phyloP scores from a whole-genome alignment of 2,888 invertebrate species.

The Eudemis profundana region DNA sequence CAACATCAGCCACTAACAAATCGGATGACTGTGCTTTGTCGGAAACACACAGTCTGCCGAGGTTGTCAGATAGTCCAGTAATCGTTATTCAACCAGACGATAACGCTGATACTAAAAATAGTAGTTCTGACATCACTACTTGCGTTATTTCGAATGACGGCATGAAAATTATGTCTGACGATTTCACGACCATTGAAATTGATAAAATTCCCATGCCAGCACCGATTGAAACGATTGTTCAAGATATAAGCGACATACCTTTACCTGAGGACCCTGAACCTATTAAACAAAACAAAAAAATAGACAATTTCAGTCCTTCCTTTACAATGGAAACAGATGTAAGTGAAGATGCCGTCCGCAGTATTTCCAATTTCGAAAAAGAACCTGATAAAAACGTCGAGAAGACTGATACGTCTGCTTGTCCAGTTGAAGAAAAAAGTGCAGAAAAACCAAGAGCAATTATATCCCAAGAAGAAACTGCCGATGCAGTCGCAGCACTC shows the following conservation, averaged over 20 bases:
- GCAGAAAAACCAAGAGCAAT: conserved; percentile 93
- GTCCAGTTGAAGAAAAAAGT: conserved; percentile 83
- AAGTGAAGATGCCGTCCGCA: conserved; percentile 93
- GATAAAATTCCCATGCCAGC: conserved; percentile 78
- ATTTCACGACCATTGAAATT: conserved; percentile 67
- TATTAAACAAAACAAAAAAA: conserved; percentile 57
- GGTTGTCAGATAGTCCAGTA: conserved; percentile 87
- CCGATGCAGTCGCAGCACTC: conserved; percentile 95
- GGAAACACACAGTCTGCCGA: conserved; percentile 87
- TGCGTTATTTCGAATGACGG: conserved; percentile 55
- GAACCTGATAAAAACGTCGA: conserved; percentile 62
- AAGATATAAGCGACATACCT: conserved; percentile 80
- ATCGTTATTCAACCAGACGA: conserved; percentile 57
- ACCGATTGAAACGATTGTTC: conserved; percentile 68
- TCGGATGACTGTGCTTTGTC: conserved; percentile 67
- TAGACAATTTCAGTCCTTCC: conserved; percentile 88
- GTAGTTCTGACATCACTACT: conserved; percentile 49
- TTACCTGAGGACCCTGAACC: conserved; percentile 67
- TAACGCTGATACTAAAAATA: conserved; percentile 53
- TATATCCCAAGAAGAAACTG: conserved; percentile 96
- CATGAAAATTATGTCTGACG: conserved; percentile 59
- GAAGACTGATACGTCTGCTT: conserved; percentile 61
- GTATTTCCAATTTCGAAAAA: conserved; percentile 87
- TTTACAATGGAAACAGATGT: conserved; percentile 83
- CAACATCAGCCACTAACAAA: conserved; percentile 58